Evolutionary conservation across 2,113 vertebrate species (phyloP).

Genomic region (Anhinga rufa): DNA sequence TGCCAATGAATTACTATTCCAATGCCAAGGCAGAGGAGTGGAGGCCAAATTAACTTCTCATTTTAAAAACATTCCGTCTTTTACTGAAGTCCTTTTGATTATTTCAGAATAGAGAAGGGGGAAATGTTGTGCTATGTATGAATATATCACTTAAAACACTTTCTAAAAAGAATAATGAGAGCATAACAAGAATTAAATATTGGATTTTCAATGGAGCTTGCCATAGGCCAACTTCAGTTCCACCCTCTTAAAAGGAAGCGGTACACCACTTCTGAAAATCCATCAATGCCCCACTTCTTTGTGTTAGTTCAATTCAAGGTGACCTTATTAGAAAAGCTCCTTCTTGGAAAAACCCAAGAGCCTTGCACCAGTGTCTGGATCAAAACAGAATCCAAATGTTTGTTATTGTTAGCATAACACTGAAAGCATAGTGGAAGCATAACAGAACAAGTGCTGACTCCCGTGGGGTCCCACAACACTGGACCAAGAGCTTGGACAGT

Average conservation of each 20-base stretch:
- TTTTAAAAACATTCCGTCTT: background rate
- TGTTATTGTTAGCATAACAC: background rate
- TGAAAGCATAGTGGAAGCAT: background rate
- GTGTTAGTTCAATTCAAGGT: background rate
- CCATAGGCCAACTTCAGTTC: background rate
- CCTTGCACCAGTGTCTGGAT: background rate
- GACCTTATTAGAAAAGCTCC: background rate
- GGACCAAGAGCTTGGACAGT: background rate
- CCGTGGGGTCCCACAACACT: rapidly evolving
- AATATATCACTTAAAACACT: background rate
- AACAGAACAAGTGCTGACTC: background rate
- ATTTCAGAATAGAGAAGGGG: background rate
- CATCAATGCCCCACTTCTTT: background rate
- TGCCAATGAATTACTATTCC: background rate
- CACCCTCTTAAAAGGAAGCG: background rate
- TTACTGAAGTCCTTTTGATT: background rate
- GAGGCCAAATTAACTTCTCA: background rate
- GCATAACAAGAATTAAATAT: background rate
- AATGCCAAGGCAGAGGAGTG: background rate
- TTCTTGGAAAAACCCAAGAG: background rate
- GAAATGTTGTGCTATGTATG: background rate
- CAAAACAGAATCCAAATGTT: background rate
- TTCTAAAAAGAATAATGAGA: background rate
- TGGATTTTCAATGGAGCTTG: background rate
- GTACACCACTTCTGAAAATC: background rate